phyloP scores from a whole-genome alignment of 2,888 invertebrate species.

The Phortica okadai region DNA sequence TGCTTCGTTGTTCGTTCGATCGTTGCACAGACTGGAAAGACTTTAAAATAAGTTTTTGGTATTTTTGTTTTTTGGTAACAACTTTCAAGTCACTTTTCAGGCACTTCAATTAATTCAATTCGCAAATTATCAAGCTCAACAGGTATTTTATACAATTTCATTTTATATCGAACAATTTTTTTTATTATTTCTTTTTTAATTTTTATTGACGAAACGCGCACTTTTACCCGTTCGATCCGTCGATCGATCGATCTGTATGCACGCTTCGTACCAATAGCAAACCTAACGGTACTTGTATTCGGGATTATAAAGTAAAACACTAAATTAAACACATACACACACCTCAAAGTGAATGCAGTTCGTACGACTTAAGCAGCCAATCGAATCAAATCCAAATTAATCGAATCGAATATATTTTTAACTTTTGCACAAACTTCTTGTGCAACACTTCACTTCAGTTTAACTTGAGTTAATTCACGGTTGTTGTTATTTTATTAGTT shows the following conservation, averaged over 20 bases:
- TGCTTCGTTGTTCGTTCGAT: no score
- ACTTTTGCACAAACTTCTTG: slow-evolving; percentile 4
- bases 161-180: slow-evolving; percentile 42
- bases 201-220: slow-evolving; percentile 57
- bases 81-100: background rate
- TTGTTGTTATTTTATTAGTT: background rate
- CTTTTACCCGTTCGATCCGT: slow-evolving; percentile 32
- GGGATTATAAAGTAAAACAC: no score
- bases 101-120: slow-evolving; percentile 1
- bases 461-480: background rate
- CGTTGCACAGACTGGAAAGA: no score
- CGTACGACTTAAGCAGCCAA: background rate
- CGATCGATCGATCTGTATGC: no score
- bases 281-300: background rate
- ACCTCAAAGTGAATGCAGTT: slow-evolving; percentile 10
- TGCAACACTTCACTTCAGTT: slow-evolving; percentile 25
- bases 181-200: slow-evolving; percentile 2
- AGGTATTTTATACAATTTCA: slow-evolving; percentile 63
- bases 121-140: slow-evolving; percentile 43
- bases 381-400: background rate
- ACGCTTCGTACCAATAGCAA: background rate
- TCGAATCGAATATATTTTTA: slow-evolving; percentile 6
- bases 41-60: background rate
- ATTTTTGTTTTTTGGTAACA: background rate
- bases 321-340: background rate